Evolutionary conservation across 2,888 invertebrate genomes (phyloP), one percentile per base, ranked within the genome.

Genomic region (Coenonympha arcania): DNA sequence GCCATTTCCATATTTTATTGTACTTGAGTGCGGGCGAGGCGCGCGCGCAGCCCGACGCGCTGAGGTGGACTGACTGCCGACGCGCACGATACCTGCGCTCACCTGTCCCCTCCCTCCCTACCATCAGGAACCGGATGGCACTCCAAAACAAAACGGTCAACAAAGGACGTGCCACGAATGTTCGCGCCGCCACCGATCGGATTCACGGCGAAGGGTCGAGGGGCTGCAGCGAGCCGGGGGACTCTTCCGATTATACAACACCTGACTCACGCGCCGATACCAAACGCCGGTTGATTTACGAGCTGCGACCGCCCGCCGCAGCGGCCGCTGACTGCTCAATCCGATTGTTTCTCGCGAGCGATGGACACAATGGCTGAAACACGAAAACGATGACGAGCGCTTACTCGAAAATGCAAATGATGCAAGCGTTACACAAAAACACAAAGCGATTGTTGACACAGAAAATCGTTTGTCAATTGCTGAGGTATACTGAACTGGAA

Each of bases 71-170:
- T 84, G 82, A 76, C 73, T 73, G 71, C 69, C 73, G 70, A 66
- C 71, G 78, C 76, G 73, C 76, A 73, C 81, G 75, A 76, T 81
- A 80, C 85, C 83, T 83, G 81, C 79, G 79, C 79, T 76, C 83
- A 79, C 84, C 83, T 83, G 81, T 79, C 80, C 83, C 82, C 84
- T 77, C 79, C 65, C 76, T 73, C 67, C 75, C 80, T 74, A 71
- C 79, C 76, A 79, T 76, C 77, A 84, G 83, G 84, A 86, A 84
- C 85, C 84, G 84, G 84, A 85, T 83, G 84, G 79, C 77, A 73
- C 78, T 83, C 80, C 86, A 85, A 85, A 86, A 86, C 85, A 86
- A 83, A 85, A 84, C 83, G 76, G 80, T 81, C 80, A 83, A 83
- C 85, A 83, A 84, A 85, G 82, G 83, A 83, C 79, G 79, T 83